Base-by-base conservation (phyloP, 2,113 vertebrate species). In the Takifugu flavidus region DNA sequence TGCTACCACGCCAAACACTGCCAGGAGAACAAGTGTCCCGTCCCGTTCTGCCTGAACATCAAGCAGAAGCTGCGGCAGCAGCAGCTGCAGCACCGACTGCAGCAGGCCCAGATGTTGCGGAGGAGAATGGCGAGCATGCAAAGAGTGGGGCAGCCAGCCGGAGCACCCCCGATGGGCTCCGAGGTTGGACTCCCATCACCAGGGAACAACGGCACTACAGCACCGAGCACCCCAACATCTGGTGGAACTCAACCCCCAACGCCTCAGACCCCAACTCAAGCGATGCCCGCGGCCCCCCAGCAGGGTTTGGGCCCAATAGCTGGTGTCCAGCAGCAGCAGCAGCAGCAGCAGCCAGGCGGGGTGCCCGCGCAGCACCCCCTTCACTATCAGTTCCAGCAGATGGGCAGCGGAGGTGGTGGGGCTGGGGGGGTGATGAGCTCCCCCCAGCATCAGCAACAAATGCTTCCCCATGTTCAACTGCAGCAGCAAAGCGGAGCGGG, bases 1-100 rank as follows among this genome's bases (percentile, higher is more conserved):
- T 99, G 96, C 90, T 99, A 98, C 82, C 96, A 99, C 0, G 96
- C 96, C 61, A 99, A 99, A 87, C 96, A 98, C 93, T 99, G 96
- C 90, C 96, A 98, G 89, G 96, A 99, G 91, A 98, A 96, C 90
- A 99, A 99, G 86, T 99, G 96, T 75, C 96, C 96, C 0, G 96
- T 99, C 85, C 96, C 96, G 2, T 99, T 99, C 89, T 99, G 96
- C 78, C 93, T 99, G 73, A 98, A 98, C 83, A 99, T 99, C 70
- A 99, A 98, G 89, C 96, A 98, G 57, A 99, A 99, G 82, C 93
- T 99, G 12, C 92, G 95, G 25, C 96, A 99, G 62, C 96, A 99
- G 62, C 96, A 98, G 72, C 91, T 99, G 42, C 96, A 99, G 86
- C 96, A 99, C 82, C 86, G 96, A 46, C 93, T 98, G 46, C 96